These are phyloP conservation scores for Saccopteryx leptura DNA, from an alignment of 2,113 vertebrate genomes.

Conservation along the genomic window DNA sequence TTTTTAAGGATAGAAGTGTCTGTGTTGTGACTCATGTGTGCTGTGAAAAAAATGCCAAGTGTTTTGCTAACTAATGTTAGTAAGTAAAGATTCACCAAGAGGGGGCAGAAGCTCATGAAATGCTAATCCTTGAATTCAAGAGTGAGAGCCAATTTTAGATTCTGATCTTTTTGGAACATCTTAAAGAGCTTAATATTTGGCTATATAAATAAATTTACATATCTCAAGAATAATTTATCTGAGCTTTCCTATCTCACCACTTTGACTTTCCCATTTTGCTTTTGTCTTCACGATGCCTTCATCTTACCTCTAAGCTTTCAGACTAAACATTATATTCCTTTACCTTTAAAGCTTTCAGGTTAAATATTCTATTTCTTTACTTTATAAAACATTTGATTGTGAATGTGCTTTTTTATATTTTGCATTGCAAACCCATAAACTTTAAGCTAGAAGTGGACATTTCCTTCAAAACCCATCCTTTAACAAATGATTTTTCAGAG, in stretches of 20 bases:
- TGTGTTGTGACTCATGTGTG: conserved; percentile 79
- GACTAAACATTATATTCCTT: background rate
- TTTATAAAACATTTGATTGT: conserved; percentile 1
- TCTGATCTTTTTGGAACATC: conserved; percentile 68
- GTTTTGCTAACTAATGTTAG: conserved; percentile 72
- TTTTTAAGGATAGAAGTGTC: conserved; percentile 76
- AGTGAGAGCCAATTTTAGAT: conserved; percentile 75
- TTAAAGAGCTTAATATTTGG: conserved; percentile 75
- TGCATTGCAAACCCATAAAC: background rate
- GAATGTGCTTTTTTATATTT: background rate
- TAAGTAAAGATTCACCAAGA: conserved; percentile 48
- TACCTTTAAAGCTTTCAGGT: background rate
- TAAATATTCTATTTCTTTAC: background rate
- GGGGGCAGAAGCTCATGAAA: conserved; percentile 82
- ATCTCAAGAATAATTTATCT: conserved; percentile 55
- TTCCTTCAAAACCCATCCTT: conserved; percentile 6
- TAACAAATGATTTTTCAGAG: conserved; percentile 43
- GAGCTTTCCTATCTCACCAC: conserved; percentile 13
- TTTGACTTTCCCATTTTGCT: background rate
- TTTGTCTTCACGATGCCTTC: background rate
- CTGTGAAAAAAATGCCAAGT: conserved; percentile 75
- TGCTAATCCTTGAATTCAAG: conserved; percentile 75
- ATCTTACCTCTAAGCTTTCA: conserved; percentile 32
- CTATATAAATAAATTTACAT: conserved; percentile 27
- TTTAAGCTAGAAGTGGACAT: conserved; percentile 9